Evolutionary conservation across 2,888 invertebrate species (phyloP).

Genomic region (Pammene aurita): DNA sequence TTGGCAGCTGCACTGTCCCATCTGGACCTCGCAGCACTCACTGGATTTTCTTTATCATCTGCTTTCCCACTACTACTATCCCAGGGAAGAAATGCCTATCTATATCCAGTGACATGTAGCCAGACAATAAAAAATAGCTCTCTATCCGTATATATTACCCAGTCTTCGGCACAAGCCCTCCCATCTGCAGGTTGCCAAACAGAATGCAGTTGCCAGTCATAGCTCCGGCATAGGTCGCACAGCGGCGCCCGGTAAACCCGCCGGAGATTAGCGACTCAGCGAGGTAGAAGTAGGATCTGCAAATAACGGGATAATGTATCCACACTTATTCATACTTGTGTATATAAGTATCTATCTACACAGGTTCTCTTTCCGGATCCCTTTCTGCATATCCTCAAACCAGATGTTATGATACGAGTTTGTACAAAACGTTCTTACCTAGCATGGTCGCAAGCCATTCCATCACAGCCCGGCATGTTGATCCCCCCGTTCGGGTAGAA

Average conservation of each 20-base stretch:
- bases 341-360: too few species aligned
- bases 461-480: slow-evolving; percentile 55
- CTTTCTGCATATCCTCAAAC: too few species aligned
- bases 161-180: slow-evolving; percentile 55
- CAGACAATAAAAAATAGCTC: too few species aligned
- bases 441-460: slow-evolving; percentile 52
- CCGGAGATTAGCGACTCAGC: slow-evolving; percentile 53
- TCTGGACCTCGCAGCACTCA: too few species aligned
- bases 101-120: too few species aligned
- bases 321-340: too few species aligned
- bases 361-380: too few species aligned
- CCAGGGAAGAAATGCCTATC: too few species aligned
- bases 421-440: slow-evolving; percentile 50
- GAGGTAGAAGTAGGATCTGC: slow-evolving; percentile 56
- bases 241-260: slow-evolving; percentile 54
- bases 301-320: slow-evolving; percentile 18
- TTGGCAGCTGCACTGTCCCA: too few species aligned
- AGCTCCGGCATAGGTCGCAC: slow-evolving; percentile 49
- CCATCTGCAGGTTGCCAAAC: slow-evolving; percentile 50
- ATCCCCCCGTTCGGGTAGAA: slow-evolving; percentile 61
- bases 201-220: slow-evolving; percentile 47
- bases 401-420: too few species aligned
- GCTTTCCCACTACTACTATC: too few species aligned
- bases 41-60: too few species aligned
- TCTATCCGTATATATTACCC: slow-evolving; percentile 50